These are phyloP conservation scores for Drosophila monieri DNA, from an alignment of 2,888 invertebrate species.

Conservation along the genomic window DNA sequence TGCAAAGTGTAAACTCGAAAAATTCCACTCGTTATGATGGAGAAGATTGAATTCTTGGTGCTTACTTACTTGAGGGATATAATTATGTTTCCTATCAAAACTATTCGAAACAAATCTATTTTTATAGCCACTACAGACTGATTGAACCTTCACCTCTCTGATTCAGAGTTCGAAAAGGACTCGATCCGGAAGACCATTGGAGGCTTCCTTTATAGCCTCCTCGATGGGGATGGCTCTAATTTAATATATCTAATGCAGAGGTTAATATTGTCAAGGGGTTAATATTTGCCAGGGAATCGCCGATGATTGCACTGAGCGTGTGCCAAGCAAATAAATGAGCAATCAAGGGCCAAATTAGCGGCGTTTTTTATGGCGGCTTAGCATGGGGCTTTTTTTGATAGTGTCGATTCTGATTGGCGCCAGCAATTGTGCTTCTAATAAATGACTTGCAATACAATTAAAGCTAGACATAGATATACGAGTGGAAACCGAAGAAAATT, in stretches of 20 bases:
- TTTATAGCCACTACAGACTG: background rate
- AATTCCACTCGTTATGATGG: slow-evolving; percentile 27
- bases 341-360: slow-evolving; percentile 68
- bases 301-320: slow-evolving; percentile 42
- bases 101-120: slow-evolving; percentile 10
- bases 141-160: slow-evolving; percentile 14
- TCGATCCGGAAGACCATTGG: background rate
- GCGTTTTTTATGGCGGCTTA: slow-evolving; percentile 57
- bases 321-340: slow-evolving; percentile 63
- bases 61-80: background rate
- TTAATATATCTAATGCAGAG: slow-evolving; percentile 69
- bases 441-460: slow-evolving; percentile 9
- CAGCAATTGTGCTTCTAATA: slow-evolving; percentile 14
- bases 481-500: background rate
- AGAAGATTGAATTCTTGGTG: slow-evolving; percentile 14
- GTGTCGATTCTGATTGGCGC: slow-evolving; percentile 49
- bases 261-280: slow-evolving; percentile 55
- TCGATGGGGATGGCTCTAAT: slow-evolving; percentile 16
- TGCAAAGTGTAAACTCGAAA: slow-evolving; percentile 18
- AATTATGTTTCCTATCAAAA: background rate
- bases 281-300: slow-evolving; percentile 57
- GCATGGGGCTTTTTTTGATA: slow-evolving; percentile 45
- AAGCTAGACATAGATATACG: slow-evolving; percentile 3
- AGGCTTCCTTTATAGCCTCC: slow-evolving; percentile 29
- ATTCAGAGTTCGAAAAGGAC: background rate